These are phyloP conservation scores for Drosophila tani DNA, from an alignment of 1,140 invertebrate species.

Conservation along the genomic window DNA sequence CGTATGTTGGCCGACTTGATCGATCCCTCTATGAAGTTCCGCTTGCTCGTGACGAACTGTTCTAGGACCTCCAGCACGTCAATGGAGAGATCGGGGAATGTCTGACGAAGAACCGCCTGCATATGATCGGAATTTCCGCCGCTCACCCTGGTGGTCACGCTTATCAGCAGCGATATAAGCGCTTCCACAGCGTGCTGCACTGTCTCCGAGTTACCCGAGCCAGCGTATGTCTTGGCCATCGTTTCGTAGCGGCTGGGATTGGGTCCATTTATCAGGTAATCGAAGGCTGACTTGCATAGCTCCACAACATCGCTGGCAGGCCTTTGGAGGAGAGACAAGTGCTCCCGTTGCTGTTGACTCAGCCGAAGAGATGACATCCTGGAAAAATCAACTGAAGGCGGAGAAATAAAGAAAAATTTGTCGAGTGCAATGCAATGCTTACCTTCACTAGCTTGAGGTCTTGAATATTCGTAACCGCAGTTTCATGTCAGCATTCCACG, in stretches of 20 bases:
- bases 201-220: slow-evolving; percentile 18
- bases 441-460: slow-evolving; percentile 4
- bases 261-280: slow-evolving; percentile 74
- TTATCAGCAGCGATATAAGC: slow-evolving; percentile 72
- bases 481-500: neutral
- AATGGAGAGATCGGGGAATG: slow-evolving; percentile 55
- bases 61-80: slow-evolving; percentile 68
- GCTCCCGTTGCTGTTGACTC: slow-evolving; percentile 62
- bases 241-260: slow-evolving; percentile 62
- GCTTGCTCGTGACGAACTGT: slow-evolving; percentile 77
- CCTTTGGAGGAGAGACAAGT: slow-evolving; percentile 59
- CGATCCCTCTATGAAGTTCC: slow-evolving; percentile 76
- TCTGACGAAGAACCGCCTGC: slow-evolving; percentile 30
- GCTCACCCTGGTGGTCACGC: slow-evolving; percentile 62
- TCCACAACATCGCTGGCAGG: slow-evolving; percentile 68
- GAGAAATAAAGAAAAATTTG: neutral
- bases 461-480: neutral
- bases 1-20: slow-evolving; percentile 81
- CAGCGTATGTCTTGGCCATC: slow-evolving; percentile 59
- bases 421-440: neutral
- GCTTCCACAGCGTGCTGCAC: slow-evolving; percentile 71
- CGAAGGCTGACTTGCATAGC: slow-evolving; percentile 77
- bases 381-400: neutral
- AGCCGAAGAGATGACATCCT: slow-evolving; percentile 58
- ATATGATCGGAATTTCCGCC: slow-evolving; percentile 30